Evolutionary conservation across 2,113 vertebrate species (phyloP).

Genomic region (Nothoprocta pentlandii): DNA sequence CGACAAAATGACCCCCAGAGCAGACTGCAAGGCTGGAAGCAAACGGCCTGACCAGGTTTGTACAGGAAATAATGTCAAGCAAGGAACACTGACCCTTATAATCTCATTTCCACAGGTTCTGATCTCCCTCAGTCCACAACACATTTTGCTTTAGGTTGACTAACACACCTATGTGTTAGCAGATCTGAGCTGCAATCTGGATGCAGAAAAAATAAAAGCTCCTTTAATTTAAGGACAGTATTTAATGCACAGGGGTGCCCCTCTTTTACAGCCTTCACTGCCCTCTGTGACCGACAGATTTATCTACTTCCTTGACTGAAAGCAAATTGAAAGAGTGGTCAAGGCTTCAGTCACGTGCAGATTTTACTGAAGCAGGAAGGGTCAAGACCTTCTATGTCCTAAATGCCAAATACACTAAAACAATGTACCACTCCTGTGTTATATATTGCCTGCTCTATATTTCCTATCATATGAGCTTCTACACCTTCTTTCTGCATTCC

Average conservation of each 20-base stretch:
- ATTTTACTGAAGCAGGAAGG: background rate
- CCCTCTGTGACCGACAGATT: background rate
- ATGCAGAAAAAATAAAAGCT: background rate
- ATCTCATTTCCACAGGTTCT: background rate
- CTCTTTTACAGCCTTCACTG: background rate
- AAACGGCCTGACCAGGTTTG: background rate
- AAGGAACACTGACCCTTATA: background rate
- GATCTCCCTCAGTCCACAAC: background rate
- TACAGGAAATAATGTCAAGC: background rate
- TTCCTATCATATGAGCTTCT: background rate
- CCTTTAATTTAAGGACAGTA: background rate
- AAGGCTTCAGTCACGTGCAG: background rate
- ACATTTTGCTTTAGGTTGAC: background rate
- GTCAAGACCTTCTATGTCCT: background rate
- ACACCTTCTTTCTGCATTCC: background rate
- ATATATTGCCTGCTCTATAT: background rate
- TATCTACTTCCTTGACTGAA: background rate
- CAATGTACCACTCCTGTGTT: background rate
- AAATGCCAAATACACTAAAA: background rate
- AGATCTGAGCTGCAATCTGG: background rate
- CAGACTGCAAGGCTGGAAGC: background rate
- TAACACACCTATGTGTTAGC: background rate
- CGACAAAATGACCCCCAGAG: background rate
- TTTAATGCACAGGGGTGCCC: background rate
- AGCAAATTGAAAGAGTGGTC: background rate